Conservation (phyloP, 2,113 vertebrate genomes). For the Trachemys scripta region DNA sequence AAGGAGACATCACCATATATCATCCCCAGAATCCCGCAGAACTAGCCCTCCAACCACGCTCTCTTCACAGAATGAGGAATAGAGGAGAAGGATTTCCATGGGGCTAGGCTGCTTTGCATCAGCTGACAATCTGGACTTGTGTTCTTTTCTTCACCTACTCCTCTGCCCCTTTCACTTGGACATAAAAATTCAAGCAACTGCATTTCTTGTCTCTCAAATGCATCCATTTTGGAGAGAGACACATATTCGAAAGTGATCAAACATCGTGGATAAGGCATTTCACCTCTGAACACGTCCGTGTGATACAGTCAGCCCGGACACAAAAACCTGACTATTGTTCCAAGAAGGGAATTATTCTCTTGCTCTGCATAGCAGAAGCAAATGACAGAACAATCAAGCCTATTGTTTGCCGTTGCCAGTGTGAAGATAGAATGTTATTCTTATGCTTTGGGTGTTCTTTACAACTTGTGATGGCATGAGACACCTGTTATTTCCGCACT, state of each 20-base stretch:
- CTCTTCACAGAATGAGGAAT: not conserved
- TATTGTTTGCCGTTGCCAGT: not conserved
- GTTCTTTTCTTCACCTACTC: not conserved
- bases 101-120: not conserved
- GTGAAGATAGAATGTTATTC: not conserved
- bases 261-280: not conserved
- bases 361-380: not conserved
- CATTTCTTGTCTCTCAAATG: not conserved
- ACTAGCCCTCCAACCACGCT: not conserved
- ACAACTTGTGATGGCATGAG: not conserved
- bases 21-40: not conserved
- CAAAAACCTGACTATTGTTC: not conserved
- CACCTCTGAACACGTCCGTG: not conserved
- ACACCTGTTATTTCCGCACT: not conserved
- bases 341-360: not conserved
- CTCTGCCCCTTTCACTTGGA: not conserved
- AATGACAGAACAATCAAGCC: not conserved
- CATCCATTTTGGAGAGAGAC: not conserved
- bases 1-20: constrained; percentile 25
- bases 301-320: not conserved
- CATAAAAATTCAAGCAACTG: not conserved
- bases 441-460: not conserved
- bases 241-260: not conserved
- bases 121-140: not conserved
- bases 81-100: not conserved